Percentiles rank a stretch among this genome's conserved stretches.
Evolutionary conservation across 1,140 invertebrate genomes (phyloP).

Genomic region (Drosophila tristis): DNA sequence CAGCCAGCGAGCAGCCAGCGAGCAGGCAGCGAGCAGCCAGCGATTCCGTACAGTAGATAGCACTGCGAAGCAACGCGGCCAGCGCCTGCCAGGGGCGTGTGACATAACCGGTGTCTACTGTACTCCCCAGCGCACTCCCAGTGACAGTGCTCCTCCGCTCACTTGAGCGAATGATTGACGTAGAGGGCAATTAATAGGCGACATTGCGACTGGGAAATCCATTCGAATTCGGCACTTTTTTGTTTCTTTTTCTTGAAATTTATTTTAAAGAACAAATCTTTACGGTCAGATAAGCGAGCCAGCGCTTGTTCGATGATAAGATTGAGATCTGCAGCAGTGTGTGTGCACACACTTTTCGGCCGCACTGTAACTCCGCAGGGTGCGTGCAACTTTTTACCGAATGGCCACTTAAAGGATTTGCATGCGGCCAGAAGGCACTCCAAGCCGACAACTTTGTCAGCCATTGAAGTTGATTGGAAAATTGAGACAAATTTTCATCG

Average conservation of each 20-base stretch:
- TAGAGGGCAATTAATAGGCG: constrained; percentile 47
- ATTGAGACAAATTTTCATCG: constrained; percentile 45
- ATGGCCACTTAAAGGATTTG: constrained; percentile 51
- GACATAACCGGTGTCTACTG: constrained; percentile 39
- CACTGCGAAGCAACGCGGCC: not conserved
- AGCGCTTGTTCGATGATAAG: constrained; percentile 1
- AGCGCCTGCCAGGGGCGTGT: constrained; percentile 17
- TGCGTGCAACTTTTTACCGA: not conserved
- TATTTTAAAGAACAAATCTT: constrained; percentile 7
- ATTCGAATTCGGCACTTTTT: not conserved
- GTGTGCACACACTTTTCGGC: constrained; percentile 18
- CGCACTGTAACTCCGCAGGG: not conserved
- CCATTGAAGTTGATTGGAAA: constrained; percentile 38
- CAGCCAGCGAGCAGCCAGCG: too few relatives aligned
- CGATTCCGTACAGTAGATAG: constrained; percentile 36
- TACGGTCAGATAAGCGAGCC: constrained; percentile 2
- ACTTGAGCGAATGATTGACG: constrained; percentile 40
- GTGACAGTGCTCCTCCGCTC: too few relatives aligned
- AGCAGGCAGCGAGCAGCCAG: not conserved
- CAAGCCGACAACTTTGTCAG: not conserved
- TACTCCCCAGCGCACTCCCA: not conserved
- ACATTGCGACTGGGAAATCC: constrained; percentile 50
- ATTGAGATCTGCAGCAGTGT: constrained; percentile 11
- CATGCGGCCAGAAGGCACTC: not conserved
- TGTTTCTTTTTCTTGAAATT: too few relatives aligned